phyloP scores from a whole-genome alignment of 2,113 vertebrate species.

The Amazona guildingii region DNA sequence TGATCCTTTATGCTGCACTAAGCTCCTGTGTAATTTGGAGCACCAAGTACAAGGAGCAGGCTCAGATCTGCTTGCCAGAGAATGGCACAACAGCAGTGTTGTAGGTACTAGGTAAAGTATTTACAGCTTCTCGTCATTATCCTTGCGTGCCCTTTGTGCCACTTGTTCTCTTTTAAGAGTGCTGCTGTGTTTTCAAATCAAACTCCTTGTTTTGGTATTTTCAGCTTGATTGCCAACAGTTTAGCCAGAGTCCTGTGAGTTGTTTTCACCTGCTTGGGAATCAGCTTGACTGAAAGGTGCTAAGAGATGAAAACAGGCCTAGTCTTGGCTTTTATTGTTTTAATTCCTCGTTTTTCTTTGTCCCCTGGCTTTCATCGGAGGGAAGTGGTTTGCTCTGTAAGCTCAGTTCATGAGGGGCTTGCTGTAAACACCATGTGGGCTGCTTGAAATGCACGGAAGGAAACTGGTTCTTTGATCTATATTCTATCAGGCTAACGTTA shows the following conservation, averaged over 20 bases:
- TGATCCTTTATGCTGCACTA: background rate
- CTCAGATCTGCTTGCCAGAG: background rate
- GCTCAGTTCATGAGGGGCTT: background rate
- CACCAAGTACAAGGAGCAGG: constrained; percentile 26
- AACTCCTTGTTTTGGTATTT: background rate
- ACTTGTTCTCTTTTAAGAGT: background rate
- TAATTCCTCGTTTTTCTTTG: background rate
- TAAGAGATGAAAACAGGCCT: background rate
- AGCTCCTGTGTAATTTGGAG: background rate
- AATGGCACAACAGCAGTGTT: background rate
- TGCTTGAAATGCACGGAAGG: background rate
- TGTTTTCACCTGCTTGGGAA: background rate
- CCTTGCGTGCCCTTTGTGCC: constrained; percentile 12
- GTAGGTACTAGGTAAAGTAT: background rate
- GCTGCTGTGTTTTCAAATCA: constrained; percentile 46
- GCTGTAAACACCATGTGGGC: background rate
- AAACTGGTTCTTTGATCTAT: background rate
- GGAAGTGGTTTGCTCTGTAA: background rate
- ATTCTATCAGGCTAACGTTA: background rate
- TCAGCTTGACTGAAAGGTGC: background rate
- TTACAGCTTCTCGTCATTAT: background rate
- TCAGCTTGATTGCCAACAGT: background rate
- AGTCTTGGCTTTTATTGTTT: background rate
- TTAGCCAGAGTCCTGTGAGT: background rate
- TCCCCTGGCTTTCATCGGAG: background rate